phyloP scores from a whole-genome alignment of 1,140 invertebrate species.

The Drosophila bipectinata region DNA sequence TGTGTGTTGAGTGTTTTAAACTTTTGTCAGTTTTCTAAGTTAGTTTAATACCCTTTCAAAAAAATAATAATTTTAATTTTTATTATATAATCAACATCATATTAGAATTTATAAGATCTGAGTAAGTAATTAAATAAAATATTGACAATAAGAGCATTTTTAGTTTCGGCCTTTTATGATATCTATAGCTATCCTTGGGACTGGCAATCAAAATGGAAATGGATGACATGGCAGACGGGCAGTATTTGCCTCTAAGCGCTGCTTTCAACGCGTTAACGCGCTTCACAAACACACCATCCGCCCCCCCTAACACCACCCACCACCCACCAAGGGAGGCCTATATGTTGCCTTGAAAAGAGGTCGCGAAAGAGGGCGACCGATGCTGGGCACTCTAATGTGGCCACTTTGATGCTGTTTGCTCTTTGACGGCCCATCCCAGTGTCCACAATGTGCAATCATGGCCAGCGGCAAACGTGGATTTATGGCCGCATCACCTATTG shows the following conservation, averaged over 20 bases:
- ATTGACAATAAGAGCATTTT: conserved; percentile 6
- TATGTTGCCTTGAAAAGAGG: not conserved
- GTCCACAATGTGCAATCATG: conserved; percentile 31
- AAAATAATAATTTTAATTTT: not conserved
- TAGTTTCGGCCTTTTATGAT: conserved; percentile 1
- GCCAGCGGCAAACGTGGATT: conserved; percentile 29
- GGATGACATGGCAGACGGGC: conserved; percentile 36
- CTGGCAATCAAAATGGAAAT: conserved; percentile 60
- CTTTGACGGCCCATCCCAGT: conserved; percentile 34
- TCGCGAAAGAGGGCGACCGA: not conserved
- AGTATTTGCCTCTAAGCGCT: conserved; percentile 60
- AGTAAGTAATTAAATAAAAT: not conserved
- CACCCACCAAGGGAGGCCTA: not conserved
- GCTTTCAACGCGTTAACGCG: conserved; percentile 69
- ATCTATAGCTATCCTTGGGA: conserved; percentile 11
- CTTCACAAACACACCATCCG: conserved; percentile 28
- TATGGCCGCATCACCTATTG: conserved; percentile 12
- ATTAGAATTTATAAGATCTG: too few relatives aligned
- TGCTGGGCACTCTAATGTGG: conserved; percentile 43
- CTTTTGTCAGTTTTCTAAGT: conserved; percentile 46
- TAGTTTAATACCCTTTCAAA: not conserved
- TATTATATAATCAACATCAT: too few relatives aligned
- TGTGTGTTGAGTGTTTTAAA: conserved; percentile 15
- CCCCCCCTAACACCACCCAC: too few relatives aligned
- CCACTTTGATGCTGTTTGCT: conserved; percentile 36